phyloP scores from a whole-genome alignment of 1,140 invertebrate genomes.

The Copidosoma floridanum region DNA sequence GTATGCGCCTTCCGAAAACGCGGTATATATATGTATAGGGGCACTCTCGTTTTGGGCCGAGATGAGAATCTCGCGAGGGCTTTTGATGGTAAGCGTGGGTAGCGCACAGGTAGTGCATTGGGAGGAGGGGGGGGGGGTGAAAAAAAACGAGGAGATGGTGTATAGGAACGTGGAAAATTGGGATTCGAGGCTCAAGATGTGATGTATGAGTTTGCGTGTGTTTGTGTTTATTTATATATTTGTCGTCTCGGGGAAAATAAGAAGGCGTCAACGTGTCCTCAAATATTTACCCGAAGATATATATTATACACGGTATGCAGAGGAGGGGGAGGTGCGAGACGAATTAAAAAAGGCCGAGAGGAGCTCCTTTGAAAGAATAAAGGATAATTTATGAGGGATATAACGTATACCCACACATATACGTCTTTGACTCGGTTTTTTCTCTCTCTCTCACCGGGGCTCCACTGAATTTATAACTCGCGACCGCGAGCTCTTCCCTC shows the following conservation, averaged over 20 bases:
- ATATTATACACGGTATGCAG: constrained; percentile 14
- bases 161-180: no score
- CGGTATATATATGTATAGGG: background rate
- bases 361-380: constrained; percentile 5
- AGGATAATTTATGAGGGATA: constrained; percentile 19
- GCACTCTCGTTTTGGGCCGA: no score
- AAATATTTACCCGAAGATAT: constrained; percentile 26
- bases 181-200: no score
- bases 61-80: constrained; percentile 6
- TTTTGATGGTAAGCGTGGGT: constrained; percentile 2
- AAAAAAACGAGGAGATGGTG: no score
- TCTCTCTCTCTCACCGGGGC: background rate
- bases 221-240: constrained; percentile 24
- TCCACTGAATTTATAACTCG: no score
- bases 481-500: no score
- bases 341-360: constrained; percentile 9
- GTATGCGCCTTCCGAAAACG: background rate
- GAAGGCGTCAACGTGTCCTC: constrained; percentile 11
- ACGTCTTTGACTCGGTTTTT: no score
- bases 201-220: constrained; percentile 22
- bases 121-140: no score
- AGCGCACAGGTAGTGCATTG: no score
- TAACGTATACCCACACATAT: no score
- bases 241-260: constrained; percentile 8
- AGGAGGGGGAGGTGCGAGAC: constrained; percentile 1